Base-by-base conservation (phyloP, 1,140 invertebrate genomes). In the Aphaenogaster rudis region DNA sequence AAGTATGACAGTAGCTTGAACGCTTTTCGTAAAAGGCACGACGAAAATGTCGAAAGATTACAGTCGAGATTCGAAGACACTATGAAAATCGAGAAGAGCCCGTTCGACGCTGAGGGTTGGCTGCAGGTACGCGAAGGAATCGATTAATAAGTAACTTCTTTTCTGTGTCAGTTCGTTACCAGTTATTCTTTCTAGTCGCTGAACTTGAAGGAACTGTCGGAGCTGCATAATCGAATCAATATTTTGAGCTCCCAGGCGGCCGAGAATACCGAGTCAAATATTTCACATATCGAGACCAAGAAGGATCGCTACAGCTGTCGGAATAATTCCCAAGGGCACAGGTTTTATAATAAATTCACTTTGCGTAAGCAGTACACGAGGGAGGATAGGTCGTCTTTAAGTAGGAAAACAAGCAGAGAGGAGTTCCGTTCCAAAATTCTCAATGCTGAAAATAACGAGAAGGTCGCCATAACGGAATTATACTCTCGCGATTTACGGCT, bases 181-280 rank as follows among this genome's bases (percentile, higher is more conserved):
- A 9, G 11, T 59, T 45, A n/a, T 82, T 71, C n/a, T 17, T 89
- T 91, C 11, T 63, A 92, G 91, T 90, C 91, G n/a, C 66, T 92
- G 45, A 87, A 59, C 17, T 69, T 69, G 57, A 89, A 92, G 52
- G 89, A 92, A 82, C 64, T 91, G 42, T 79, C 66, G 28, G 86
- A 86, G 15, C 50, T 90, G 8, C 64, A 91, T 59, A 72, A 86
- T 78, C 71, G 54, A 61, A 86, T 91, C 66, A 57, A 52, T 59
- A 57, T 79, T 61, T 64, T 85, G 61, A 76, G 48, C n/a, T 85
- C 72, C 76, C 59, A 66, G 33, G 9, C 48, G 15, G 21, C 21
- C 39, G 50, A 57, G 79, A 52, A 64, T 17, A 67, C 9, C 0
- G 45, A 59, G 6, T 39, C 50, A 21, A 61, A 86, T 52, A 33